Conservation (phyloP, 1,140 invertebrate genomes). For the Bursaphelenchus mucronatus region DNA sequence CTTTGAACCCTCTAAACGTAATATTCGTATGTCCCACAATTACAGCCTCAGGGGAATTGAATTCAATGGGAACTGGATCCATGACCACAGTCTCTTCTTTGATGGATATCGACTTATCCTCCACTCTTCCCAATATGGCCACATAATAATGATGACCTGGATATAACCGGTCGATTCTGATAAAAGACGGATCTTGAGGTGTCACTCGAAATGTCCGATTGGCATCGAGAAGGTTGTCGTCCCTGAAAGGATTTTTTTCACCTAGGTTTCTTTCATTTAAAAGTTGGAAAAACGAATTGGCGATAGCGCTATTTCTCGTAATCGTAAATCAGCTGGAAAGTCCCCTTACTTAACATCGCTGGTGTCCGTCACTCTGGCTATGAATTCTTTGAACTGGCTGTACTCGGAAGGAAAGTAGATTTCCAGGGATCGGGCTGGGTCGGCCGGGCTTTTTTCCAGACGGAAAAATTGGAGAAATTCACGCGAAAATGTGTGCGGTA, state of each 20-base stretch:
- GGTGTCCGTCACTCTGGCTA: constrained; percentile 52
- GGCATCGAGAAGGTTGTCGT: constrained; percentile 39
- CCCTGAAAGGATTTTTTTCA: too few species aligned
- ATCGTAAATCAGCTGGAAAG: constrained; percentile 8
- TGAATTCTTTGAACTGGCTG: constrained; percentile 45
- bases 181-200: constrained; percentile 35
- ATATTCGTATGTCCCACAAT: constrained; percentile 40
- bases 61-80: constrained; percentile 54
- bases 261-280: constrained; percentile 25
- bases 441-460: constrained; percentile 7
- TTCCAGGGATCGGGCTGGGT: neutral
- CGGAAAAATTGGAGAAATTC: constrained; percentile 15
- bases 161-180: constrained; percentile 52
- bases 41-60: constrained; percentile 35
- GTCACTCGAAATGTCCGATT: constrained; percentile 50
- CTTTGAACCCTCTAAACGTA: constrained; percentile 48
- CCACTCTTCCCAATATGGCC: constrained; percentile 49
- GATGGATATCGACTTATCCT: constrained; percentile 45
- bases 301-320: neutral
- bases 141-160: constrained; percentile 54
- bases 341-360: constrained; percentile 39
- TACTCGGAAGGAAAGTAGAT: neutral
- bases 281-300: constrained; percentile 17
- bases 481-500: constrained; percentile 17
- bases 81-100: constrained; percentile 56